Evolutionary conservation across 2,113 vertebrate genomes (phyloP), one percentile per base, ranked within the genome.

Genomic region (Microtus montanus): DNA sequence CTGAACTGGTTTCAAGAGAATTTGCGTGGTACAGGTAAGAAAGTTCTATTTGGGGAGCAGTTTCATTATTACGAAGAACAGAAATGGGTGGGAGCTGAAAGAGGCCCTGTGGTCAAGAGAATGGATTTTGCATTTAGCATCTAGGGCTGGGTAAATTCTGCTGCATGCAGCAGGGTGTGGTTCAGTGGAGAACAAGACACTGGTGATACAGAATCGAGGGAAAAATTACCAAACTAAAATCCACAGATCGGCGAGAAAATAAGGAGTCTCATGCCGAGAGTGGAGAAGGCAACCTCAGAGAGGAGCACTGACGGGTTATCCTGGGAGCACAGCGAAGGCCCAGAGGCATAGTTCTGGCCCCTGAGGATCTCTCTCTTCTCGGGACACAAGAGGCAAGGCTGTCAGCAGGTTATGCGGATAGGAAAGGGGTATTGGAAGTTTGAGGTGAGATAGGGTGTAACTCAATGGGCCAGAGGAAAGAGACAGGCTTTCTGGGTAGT

Each of bases 1-100:
- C 1, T 68, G 77, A 94, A 94, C 49, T 89, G 68, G 14, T 91
- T 95, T 93, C 52, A 92, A 74, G 68, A 95, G 24, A 92, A 49
- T 49, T 47, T 64, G 71, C 79, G 61, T n/a, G 58, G 30, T 54
- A 74, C 24, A 79, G 24, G 30, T 63, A 35, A 61, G 89, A 78
- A 28, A 84, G 14, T 12, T 41, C 15, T 88, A 13, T n/a, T 91
- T 8, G 13, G 79, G 3, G 19, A 17, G 74, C 86, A 68, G 28
- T 90, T 70, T 68, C 66, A 8, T 92, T 64, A 15, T 41, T 35
- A 61, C 2, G 2, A 96, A 96, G 61, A 86, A 41, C 3, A 92
- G n/a, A 74, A 90, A 73, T 33, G 2, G 41, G 52, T 63, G 14
- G 74, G 70, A 93, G n/a, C 20, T 86, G 24, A 71, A 87, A 63